A percentile compares a stretch with the other conserved stretches of the same genome.
phyloP scores from a whole-genome alignment of 2,888 invertebrate species.

The Poecilus cupreus region DNA sequence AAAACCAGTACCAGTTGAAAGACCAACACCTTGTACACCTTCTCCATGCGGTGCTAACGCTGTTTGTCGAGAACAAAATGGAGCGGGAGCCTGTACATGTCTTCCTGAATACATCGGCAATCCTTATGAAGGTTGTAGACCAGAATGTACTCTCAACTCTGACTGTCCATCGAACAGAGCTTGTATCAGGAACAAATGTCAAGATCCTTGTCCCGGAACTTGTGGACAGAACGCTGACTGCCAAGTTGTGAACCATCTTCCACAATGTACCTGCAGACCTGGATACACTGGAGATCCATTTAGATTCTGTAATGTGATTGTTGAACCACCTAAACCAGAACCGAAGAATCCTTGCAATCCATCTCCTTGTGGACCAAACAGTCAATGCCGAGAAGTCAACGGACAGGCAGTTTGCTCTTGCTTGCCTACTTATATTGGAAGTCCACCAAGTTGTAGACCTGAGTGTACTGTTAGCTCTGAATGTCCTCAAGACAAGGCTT shows the following conservation, averaged over 20 bases:
- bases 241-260: constrained; percentile 75
- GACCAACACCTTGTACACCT: constrained; percentile 76
- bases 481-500: constrained; percentile 75
- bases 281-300: constrained; percentile 83
- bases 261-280: constrained; percentile 74
- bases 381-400: constrained; percentile 75
- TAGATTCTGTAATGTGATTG: constrained; percentile 76
- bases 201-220: constrained; percentile 81
- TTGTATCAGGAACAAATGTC: constrained; percentile 81
- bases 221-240: constrained; percentile 81
- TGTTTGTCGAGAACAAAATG: constrained; percentile 79
- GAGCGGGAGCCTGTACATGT: constrained; percentile 79
- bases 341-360: constrained; percentile 74
- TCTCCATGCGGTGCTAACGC: constrained; percentile 83
- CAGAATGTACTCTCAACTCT: constrained; percentile 80
- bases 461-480: constrained; percentile 78
- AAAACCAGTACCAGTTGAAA: constrained; percentile 57
- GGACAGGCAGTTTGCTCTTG: constrained; percentile 76
- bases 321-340: constrained; percentile 62
- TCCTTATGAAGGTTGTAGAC: constrained; percentile 81
- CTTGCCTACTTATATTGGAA: constrained; percentile 75
- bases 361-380: constrained; percentile 76
- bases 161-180: constrained; percentile 80
- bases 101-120: constrained; percentile 80
- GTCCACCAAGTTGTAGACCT: constrained; percentile 76